Evolutionary conservation across 2,113 vertebrate species (phyloP), one percentile per base, ranked within the genome.

Genomic region (Emberiza fucata): DNA sequence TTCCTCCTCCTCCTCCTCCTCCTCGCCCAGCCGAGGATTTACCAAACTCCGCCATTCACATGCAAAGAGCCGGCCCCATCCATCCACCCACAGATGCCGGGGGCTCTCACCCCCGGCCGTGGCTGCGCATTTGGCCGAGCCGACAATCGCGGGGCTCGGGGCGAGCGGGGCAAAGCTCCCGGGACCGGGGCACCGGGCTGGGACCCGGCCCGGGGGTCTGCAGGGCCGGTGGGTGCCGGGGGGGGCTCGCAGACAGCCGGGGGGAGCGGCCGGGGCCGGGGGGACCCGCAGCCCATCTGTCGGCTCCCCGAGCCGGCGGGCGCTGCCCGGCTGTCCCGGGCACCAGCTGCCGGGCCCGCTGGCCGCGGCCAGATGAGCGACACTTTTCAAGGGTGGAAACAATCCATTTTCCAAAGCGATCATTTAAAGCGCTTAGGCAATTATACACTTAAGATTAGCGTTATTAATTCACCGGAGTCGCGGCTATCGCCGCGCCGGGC

Each of bases 361-460:
- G 96, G 98, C 98, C 97, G 81, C 82, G 95, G 98, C 97, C 98
- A 96, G 97, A 91, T 97, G 97, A 98, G 98, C 97, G 97, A 97
- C 98, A 97, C 98, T 98, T 97, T 83, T 91, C 97, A 97, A 97
- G 87, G 96, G 96, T 97, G 98, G 97, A 98, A 98, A 98, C 98
- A 98, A 98, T 98, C 98, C 98, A 98, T 98, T 98, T 97, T 97
- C 97, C 98, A 97, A 98, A 98, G 98, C 97, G 98, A 98, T 98
- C 98, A 98, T 99, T 98, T 98, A 98, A 97, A 98, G 98, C 98
- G 98, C 98, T 98, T 98, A 98, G 98, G 98, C 98, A 98, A 98
- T 99, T 98, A 98, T 97, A 98, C 97, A 94, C 92, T 97, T 95
- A 93, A 95, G 87, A 96, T 96, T 94, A 90, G 93, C 96, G 98